Evolutionary conservation across 2,888 invertebrate species (phyloP), one percentile per base, ranked within the genome.

Genomic region (Abscondita cerata): DNA sequence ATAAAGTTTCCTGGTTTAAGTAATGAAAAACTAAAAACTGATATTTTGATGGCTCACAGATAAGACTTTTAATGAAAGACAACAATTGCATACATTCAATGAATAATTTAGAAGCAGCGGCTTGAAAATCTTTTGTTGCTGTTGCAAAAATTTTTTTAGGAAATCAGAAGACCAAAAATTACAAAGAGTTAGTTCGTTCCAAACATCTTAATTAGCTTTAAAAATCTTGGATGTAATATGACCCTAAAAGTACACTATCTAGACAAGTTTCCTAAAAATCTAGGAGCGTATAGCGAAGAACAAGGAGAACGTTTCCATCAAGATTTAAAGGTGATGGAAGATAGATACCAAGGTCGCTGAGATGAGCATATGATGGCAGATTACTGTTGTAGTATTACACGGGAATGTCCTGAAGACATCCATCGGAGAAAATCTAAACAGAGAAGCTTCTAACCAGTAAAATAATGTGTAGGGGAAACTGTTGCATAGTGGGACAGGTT

Each of bases 291-390:
- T 20, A 75, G 75, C 62, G 76, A 76, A 59, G 75, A 77, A 60
- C 78, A 77, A 41, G 73, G 76, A 19, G 76, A 78, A 69, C 63
- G 77, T 33, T 79, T 79, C 62, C 78, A 79, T 65, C 78, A 78
- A 59, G 77, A 78, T 59, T 70, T 77, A 19, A 69, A 64, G 36
- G 64, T 64, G 15, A 76, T 77, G 65, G 76, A 78, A 63, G 67
- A 68, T 38, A 64, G 73, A 8, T 76, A 77, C 59, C 75, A 77
- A 65, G 73, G 74, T 40, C 60, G 65, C 53, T 73, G 71, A 71
- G 69, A 71, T 64, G 48, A 59, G 33, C 68, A 66, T 60, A 78
- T 78, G 75, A 69, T 76, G 65, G 75, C 73, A 15, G 77, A 77
- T 57, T 77, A 73, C 67, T 75, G 75, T 60, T 76, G 70, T 31